phyloP scores from a whole-genome alignment of 2,113 vertebrate species.

The Vidua chalybeata region DNA sequence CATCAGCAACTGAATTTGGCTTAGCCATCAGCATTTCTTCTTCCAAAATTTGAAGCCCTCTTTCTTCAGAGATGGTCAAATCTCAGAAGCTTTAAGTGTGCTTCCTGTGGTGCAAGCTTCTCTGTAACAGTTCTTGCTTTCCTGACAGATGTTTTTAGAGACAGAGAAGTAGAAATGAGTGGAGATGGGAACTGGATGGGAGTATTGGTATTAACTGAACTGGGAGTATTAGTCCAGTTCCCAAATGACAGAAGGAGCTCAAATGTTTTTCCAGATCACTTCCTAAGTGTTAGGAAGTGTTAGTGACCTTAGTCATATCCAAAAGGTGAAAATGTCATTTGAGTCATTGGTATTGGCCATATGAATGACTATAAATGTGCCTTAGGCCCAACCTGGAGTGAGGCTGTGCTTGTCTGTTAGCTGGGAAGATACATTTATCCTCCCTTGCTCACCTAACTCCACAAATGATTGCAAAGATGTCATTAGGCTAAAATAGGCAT shows the following conservation, averaged over 20 bases:
- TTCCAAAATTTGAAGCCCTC: constrained; percentile 5
- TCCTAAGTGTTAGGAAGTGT: background rate
- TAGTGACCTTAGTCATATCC: background rate
- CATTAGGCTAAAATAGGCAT: background rate
- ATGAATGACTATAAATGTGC: background rate
- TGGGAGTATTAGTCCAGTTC: background rate
- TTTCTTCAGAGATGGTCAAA: constrained; percentile 6
- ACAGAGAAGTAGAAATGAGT: background rate
- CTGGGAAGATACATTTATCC: background rate
- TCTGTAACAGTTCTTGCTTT: background rate
- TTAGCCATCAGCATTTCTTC: constrained; percentile 35
- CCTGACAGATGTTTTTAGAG: background rate
- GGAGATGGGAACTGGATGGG: background rate
- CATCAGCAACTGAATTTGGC: background rate
- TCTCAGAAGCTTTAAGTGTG: background rate
- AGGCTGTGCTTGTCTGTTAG: background rate
- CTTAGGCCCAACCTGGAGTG: accelerated
- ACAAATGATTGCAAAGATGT: background rate
- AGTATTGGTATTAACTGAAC: background rate
- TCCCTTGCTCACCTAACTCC: background rate
- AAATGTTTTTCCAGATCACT: background rate
- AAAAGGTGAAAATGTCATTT: background rate
- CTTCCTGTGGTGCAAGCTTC: constrained; percentile 1
- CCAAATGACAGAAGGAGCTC: background rate
- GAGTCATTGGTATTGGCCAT: background rate